Evolutionary conservation across 2,888 invertebrate genomes (phyloP), one percentile per base, ranked within the genome.

Genomic region (Zaprionus bogoriensis): DNA sequence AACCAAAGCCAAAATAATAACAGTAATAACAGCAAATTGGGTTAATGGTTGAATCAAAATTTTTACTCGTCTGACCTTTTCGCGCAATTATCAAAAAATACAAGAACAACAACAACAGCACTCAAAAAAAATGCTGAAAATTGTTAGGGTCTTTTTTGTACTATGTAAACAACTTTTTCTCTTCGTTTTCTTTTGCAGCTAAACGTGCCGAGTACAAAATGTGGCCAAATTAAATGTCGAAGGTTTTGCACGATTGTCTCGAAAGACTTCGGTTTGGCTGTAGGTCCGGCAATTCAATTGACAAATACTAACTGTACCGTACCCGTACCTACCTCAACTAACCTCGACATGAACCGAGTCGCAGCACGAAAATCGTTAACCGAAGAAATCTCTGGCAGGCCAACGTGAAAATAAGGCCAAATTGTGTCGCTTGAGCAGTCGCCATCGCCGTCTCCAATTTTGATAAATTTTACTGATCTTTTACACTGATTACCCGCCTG

Each of bases 211-310:
- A 66, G 67, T 71, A 54, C 69, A 65, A 81, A 78, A 78, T 67
- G 78, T 80, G 67, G 69, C 72, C 72, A 84, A 83, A 86, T 83
- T 83, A 83, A 83, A 83, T 83, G 82, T 74, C 82, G 82, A 83
- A 83, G 82, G 87, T 81, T 82, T 83, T 78, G 80, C 80, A 81
- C 80, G 80, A 81, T 72, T 76, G 74, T 79, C 79, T 81, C 60
- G 41, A 30, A 22, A 41, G 48, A 38, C 36, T 27, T 17, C 19
- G 36, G 36, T 36, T 27, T 9, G n/a, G 47, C 38, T 27, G 53
- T 52, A 19, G 45, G 46, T 28, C 47, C 61, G 48, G 59, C 41
- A 55, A 55, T 76, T 74, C 74, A 81, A 85, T 85, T 81, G 83
- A 81, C 80, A 81, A 81, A 81, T 82, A 73, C 50, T 39, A 42